Conservation (phyloP, 53 echinoderm and acorn worm genomes). For the Arbacia lixula region DNA sequence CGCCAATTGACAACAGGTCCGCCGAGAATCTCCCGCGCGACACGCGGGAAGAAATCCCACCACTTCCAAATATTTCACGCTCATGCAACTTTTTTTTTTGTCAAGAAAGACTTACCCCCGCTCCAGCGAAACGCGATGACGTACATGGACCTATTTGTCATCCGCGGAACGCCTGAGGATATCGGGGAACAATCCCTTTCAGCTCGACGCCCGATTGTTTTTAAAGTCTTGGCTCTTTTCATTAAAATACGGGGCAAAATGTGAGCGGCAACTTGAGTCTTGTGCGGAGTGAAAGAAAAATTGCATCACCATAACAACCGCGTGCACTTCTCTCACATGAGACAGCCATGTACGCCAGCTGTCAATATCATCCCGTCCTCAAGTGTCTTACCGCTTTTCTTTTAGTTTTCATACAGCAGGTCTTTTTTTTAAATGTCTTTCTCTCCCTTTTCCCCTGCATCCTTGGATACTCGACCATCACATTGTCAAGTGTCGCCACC, state of each 20-base stretch:
- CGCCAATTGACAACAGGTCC: slow-evolving; percentile 54
- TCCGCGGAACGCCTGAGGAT: slow-evolving; percentile 18
- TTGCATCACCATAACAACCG: slow-evolving; percentile 49
- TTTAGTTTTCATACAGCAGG: too few species aligned
- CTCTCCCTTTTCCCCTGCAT: neutral
- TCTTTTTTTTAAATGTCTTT: slow-evolving; percentile 25
- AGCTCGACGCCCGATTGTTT: slow-evolving; percentile 56
- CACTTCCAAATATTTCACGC: slow-evolving; percentile 53
- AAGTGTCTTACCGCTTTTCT: neutral
- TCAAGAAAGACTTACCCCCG: slow-evolving; percentile 26
- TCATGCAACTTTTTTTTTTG: slow-evolving; percentile 6
- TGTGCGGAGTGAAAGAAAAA: slow-evolving; percentile 53
- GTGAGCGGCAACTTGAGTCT: slow-evolving; percentile 34
- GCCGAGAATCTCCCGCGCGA: slow-evolving; percentile 8
- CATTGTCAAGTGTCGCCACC: slow-evolving; percentile 9
- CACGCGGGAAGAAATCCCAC: slow-evolving; percentile 42
- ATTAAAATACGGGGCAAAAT: neutral
- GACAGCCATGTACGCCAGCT: slow-evolving; percentile 34
- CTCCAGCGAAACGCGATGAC: slow-evolving; percentile 7
- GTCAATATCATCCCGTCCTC: slow-evolving; percentile 38
- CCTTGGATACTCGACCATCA: neutral
- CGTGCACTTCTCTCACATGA: slow-evolving; percentile 35
- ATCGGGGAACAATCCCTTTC: slow-evolving; percentile 30
- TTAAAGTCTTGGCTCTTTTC: slow-evolving; percentile 4
- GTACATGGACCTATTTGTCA: slow-evolving; percentile 51